Base-by-base conservation (phyloP, 1,140 invertebrate species). In the Brachionus manjavacas region DNA sequence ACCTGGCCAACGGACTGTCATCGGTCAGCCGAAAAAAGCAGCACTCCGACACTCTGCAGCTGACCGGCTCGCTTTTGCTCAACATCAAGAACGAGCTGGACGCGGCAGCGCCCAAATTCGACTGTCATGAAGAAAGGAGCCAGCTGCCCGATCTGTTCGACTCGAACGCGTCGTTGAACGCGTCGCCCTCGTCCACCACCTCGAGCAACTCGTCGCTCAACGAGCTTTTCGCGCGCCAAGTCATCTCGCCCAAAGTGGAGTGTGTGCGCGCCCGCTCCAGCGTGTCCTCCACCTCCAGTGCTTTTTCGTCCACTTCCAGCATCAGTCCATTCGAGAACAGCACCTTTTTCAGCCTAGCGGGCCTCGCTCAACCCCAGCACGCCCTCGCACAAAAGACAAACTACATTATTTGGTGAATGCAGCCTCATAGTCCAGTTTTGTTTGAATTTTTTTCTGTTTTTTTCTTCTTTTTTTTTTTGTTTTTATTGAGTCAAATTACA, bases 381-480 rank as follows among this genome's bases (percentile, higher is more conserved):
- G 20, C 8, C 39, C 7, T 20, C 23, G 31, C 6, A n/a, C 31
- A 7, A 35, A 72, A 72, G 3, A 35, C 66, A 70, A 70, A 35
- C 31, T 39, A 39, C 12, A 9, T 74, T 16, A 74, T 74, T 23
- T 74, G 70, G 70, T 74, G 31, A 74, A 74, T 7, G 16, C 31
- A 16, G 70, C 70, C 31, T 43, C 25, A 16, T 3, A 70, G 20
- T 16, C 20, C 70, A 3, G 1, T 35, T 35, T 74, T 43, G 31
- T 9, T 74, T 41, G 8, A 23, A 74, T 35, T 35, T 35, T 35
- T 35, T 7, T 35, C 31, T 35, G 25, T 2, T 35, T 35, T 72
- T 25, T 66, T 25, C 28, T 23, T 66, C 12, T 25, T 66, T 66
- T 25, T 70, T 70, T 74, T 74, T 74, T 74, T 74, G 70, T 74